Percentiles rank a stretch among this genome's conserved stretches.
phyloP scores from a whole-genome alignment of 2,113 vertebrate genomes.

The Recurvirostra avosetta region DNA sequence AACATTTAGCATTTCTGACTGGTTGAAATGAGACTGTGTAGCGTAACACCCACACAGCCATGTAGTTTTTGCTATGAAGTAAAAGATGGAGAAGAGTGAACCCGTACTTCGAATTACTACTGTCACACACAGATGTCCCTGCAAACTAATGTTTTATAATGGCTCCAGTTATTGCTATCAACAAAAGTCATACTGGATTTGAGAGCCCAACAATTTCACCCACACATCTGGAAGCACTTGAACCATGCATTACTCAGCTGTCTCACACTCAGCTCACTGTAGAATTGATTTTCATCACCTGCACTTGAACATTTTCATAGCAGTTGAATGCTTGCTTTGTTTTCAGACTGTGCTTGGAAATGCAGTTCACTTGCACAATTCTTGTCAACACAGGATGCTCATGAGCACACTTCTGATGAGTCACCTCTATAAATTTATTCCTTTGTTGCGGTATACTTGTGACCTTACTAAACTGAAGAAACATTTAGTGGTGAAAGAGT shows the following conservation, averaged over 20 bases:
- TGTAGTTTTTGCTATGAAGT: not conserved
- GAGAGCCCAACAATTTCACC: not conserved
- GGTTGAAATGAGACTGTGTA: not conserved
- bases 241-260: not conserved
- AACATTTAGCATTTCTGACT: not conserved
- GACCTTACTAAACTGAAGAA: not conserved
- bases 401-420: not conserved
- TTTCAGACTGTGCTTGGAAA: not conserved
- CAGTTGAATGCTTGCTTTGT: not conserved
- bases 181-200: not conserved
- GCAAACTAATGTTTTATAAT: not conserved
- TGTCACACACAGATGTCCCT: not conserved
- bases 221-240: not conserved
- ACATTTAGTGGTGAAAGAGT: not conserved
- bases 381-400: not conserved
- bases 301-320: not conserved
- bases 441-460: not conserved
- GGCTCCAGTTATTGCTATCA: not conserved
- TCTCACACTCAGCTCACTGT: not conserved
- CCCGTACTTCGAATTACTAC: not conserved
- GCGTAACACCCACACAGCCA: not conserved
- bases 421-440: not conserved
- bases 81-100: not conserved
- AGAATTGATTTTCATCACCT: not conserved
- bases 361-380: not conserved